Conservation (phyloP, 2,888 invertebrate species). For the Yponomeuta malinellus region DNA sequence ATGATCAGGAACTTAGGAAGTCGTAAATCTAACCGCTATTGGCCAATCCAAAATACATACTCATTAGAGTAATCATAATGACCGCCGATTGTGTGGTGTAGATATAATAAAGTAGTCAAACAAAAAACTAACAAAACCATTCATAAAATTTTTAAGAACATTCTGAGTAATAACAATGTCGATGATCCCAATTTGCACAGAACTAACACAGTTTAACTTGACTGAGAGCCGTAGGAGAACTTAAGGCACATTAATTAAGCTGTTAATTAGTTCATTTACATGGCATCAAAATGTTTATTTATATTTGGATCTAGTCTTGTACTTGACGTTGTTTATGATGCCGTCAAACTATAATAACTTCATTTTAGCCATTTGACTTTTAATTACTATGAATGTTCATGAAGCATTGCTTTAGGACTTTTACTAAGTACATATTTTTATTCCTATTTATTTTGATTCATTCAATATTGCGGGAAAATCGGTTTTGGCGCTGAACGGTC, state of each 20-base stretch:
- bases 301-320: background rate
- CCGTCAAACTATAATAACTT: background rate
- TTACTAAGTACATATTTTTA: background rate
- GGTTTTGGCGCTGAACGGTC: too few species aligned
- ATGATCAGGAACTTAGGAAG: background rate
- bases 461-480: background rate
- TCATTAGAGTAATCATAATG: background rate
- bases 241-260: background rate
- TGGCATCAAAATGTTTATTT: background rate
- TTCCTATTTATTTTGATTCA: background rate
- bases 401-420: background rate
- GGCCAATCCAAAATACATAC: background rate
- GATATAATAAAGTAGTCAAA: background rate
- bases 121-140: background rate
- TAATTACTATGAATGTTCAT: background rate
- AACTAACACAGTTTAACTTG: background rate
- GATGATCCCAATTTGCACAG: slow-evolving; percentile 1
- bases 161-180: background rate
- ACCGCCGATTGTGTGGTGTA: background rate
- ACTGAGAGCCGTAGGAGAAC: background rate
- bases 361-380: background rate
- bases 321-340: background rate
- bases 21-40: background rate
- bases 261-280: slow-evolving; percentile 7
- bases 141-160: background rate